Evolutionary conservation across 1,140 invertebrate species (phyloP).

Genomic region (Zaprionus davidi): DNA sequence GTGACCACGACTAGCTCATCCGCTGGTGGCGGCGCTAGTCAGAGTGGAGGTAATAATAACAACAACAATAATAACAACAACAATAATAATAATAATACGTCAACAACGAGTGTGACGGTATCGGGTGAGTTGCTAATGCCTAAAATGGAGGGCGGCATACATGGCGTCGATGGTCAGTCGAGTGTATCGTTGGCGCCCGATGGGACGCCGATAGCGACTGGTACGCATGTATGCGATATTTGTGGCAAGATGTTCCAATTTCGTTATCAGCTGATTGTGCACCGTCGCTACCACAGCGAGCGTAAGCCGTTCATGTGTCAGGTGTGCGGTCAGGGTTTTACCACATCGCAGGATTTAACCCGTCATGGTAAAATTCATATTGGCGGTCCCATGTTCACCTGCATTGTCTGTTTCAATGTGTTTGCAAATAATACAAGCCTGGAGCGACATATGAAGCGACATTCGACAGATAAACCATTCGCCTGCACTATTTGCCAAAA

Average conservation of each 20-base stretch:
- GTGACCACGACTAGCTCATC: constrained; percentile 48
- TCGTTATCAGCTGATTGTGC: constrained; percentile 93
- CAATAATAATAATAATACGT: constrained; percentile 41
- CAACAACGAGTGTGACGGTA: constrained; percentile 22
- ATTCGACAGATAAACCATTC: constrained; percentile 92
- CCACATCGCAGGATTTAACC: constrained; percentile 90
- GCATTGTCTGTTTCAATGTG: constrained; percentile 90
- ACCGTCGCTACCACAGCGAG: constrained; percentile 92
- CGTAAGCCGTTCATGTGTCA: constrained; percentile 93
- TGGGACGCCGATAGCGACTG: constrained; percentile 85
- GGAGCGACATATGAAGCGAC: constrained; percentile 91
- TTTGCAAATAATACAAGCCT: constrained; percentile 89
- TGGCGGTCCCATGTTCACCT: constrained; percentile 90
- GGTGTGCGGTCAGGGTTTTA: constrained; percentile 92
- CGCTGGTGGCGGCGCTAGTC: constrained; percentile 36
- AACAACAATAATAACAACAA: constrained; percentile 40
- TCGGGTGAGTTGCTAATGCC: constrained; percentile 84
- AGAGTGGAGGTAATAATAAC: constrained; percentile 45
- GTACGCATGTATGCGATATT: constrained; percentile 91
- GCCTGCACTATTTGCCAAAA: constrained; percentile 93
- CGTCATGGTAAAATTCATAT: constrained; percentile 92
- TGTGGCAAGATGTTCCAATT: constrained; percentile 94
- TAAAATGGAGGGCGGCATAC: constrained; percentile 86
- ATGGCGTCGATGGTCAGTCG: constrained; percentile 85
- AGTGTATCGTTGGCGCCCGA: constrained; percentile 85